Evolutionary conservation across 2,797 vertebrate species (phyloP).

Genomic region (Babyrousa celebensis): DNA sequence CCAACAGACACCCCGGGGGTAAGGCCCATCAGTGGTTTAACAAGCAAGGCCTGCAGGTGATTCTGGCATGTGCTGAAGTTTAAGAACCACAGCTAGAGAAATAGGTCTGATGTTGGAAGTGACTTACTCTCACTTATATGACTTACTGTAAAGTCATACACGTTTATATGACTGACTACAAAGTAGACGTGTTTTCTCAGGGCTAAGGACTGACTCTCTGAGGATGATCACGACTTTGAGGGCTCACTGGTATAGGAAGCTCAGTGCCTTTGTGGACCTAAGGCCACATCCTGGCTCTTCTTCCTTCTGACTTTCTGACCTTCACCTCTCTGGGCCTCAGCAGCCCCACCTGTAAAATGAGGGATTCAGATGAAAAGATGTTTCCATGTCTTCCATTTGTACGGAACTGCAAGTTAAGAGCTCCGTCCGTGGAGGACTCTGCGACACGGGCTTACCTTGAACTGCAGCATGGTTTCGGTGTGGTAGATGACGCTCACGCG

Average conservation of each 20-base stretch:
- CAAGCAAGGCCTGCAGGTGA: neutral
- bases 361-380: neutral
- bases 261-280: neutral
- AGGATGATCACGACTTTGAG: neutral
- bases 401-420: neutral
- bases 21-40: neutral
- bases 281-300: neutral
- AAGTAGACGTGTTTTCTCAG: neutral
- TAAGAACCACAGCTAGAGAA: neutral
- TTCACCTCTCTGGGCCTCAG: neutral
- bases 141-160: neutral
- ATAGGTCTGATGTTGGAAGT: neutral
- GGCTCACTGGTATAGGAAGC: neutral
- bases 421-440: neutral
- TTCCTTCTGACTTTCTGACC: neutral
- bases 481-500: constrained; percentile 92
- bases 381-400: neutral
- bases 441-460: constrained; percentile 92
- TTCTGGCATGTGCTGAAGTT: neutral
- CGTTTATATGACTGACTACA: neutral
- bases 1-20: neutral
- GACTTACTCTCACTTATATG: neutral
- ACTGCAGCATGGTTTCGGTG: constrained; percentile 92
- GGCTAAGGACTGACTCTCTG: neutral
- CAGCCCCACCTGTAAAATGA: neutral